A percentile compares a stretch with the other conserved stretches of the same genome.
Evolutionary conservation across 64 coral and sea anemone genomes (phyloP).

Genomic region (Platygyra sinensis): DNA sequence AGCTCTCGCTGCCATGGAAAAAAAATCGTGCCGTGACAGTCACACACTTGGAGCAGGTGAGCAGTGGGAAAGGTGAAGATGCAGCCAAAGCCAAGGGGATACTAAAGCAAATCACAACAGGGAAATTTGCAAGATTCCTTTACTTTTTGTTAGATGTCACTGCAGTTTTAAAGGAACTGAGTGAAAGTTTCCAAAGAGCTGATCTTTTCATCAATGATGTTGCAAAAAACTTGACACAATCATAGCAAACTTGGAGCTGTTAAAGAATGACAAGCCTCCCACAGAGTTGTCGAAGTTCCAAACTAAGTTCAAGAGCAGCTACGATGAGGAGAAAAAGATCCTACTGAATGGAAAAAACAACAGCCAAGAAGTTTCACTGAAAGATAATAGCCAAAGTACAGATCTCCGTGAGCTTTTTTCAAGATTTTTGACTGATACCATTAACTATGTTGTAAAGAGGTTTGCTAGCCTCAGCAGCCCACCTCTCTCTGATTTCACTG

Average conservation of each 20-base stretch:
- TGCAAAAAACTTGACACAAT: slow-evolving; percentile 54
- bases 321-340: slow-evolving; percentile 2
- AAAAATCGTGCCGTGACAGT: slow-evolving; percentile 42
- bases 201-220: slow-evolving; percentile 57
- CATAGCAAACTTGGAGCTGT: slow-evolving; percentile 42
- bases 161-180: slow-evolving; percentile 35
- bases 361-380: slow-evolving; percentile 9
- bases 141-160: slow-evolving; percentile 61
- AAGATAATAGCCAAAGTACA: too few relatives aligned
- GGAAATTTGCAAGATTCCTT: slow-evolving; percentile 46
- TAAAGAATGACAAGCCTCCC: slow-evolving; percentile 10
- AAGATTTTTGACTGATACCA: slow-evolving; percentile 25
- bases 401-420: not conserved
- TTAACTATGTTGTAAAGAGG: slow-evolving; percentile 31
- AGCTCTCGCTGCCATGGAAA: slow-evolving; percentile 39
- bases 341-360: slow-evolving; percentile 9
- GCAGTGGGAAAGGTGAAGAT: slow-evolving; percentile 50
- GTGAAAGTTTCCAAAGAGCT: slow-evolving; percentile 47
- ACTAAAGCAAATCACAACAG: slow-evolving; percentile 51
- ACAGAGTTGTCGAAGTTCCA: slow-evolving; percentile 30
- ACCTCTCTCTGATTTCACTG: slow-evolving; percentile 38
- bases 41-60: slow-evolving; percentile 44
- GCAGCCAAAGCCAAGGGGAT: slow-evolving; percentile 58
- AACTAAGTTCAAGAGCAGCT: slow-evolving; percentile 46
- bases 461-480: slow-evolving; percentile 9